Conservation (phyloP, 2,888 invertebrate genomes). For the Melanchra persicariae region DNA sequence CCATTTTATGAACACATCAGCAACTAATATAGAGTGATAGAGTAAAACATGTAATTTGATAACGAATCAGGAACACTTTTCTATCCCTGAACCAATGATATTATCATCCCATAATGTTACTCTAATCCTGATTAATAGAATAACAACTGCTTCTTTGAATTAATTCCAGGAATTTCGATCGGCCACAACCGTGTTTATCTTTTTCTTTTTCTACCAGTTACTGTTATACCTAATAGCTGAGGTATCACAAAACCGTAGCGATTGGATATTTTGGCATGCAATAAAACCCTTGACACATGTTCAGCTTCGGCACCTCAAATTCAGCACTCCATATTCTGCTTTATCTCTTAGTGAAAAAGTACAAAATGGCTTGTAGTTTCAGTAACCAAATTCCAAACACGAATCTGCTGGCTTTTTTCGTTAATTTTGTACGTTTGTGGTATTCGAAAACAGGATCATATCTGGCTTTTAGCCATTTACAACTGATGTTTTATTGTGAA, state of each 20-base stretch:
- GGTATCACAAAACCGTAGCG: constrained; percentile 26
- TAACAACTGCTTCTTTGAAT: neutral
- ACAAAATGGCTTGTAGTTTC: constrained; percentile 13
- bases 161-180: neutral
- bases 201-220: constrained; percentile 3
- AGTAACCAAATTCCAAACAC: constrained; percentile 52
- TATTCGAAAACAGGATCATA: constrained; percentile 52
- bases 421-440: constrained; percentile 58
- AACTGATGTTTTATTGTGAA: constrained; percentile 30
- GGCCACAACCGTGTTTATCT: neutral
- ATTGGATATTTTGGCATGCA: constrained; percentile 55
- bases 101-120: neutral
- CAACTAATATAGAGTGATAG: no score
- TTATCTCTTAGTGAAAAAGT: neutral
- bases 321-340: constrained; percentile 16
- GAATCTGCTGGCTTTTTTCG: constrained; percentile 45
- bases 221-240: constrained; percentile 30
- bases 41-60: no score
- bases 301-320: constrained; percentile 9
- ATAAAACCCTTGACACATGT: constrained; percentile 61
- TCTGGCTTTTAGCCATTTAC: constrained; percentile 42
- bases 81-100: no score
- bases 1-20: no score
- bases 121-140: neutral
- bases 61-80: no score